Conservation (phyloP, 2,797 vertebrate genomes). For the Graptemys geographica region DNA sequence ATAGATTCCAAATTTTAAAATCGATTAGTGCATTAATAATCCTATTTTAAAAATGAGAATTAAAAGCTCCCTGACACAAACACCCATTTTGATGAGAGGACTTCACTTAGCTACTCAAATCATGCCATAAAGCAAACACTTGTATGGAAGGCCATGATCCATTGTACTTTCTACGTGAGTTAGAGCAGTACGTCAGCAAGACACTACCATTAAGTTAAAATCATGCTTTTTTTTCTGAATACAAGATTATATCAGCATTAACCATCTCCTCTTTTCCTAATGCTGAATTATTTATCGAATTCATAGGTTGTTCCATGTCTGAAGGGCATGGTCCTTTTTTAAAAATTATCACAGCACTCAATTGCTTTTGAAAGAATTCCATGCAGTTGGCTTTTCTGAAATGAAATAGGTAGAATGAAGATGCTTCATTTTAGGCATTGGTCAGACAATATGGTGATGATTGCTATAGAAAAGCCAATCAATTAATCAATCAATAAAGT, state of each 20-base stretch:
- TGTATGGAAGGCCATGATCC: background rate
- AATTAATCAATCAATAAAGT: background rate
- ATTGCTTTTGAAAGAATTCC: background rate
- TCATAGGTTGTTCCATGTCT: background rate
- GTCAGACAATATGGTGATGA: background rate
- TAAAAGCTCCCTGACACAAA: background rate
- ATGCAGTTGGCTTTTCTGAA: background rate
- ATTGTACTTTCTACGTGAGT: background rate
- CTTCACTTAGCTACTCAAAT: accelerated
- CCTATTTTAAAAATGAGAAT: background rate
- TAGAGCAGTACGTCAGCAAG: background rate
- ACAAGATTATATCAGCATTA: background rate
- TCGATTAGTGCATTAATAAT: background rate
- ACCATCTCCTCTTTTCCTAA: background rate
- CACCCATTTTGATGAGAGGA: background rate
- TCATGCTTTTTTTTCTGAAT: background rate
- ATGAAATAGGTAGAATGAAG: background rate
- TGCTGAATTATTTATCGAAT: background rate
- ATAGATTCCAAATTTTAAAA: background rate
- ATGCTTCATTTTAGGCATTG: background rate
- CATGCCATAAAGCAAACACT: background rate
- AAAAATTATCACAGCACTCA: background rate
- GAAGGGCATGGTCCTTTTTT: background rate
- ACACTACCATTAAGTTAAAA: background rate
- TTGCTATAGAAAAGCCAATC: background rate